Base-by-base conservation (phyloP, 1,140 invertebrate species). In the Pollicipes pollicipes region DNA sequence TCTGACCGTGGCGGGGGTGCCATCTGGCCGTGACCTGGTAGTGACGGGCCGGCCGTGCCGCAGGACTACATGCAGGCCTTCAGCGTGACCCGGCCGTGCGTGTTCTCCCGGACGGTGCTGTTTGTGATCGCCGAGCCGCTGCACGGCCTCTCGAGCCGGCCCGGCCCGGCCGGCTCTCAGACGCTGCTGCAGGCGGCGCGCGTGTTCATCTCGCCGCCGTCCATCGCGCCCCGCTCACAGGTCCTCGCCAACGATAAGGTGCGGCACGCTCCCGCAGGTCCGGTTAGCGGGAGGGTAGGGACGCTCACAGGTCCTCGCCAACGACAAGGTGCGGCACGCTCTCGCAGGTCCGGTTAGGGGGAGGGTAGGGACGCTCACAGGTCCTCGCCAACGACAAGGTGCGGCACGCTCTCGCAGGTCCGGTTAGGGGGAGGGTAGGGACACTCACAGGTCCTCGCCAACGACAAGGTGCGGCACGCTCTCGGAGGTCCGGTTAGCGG, bases 31-130 rank as follows among this genome's bases (percentile, higher is more conserved):
- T n/a, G n/a, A n/a, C n/a, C n/a, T n/a, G n/a, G n/a, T n/a, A n/a
- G n/a, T n/a, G n/a, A n/a, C n/a, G n/a, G n/a, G n/a, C n/a, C n/a
- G n/a, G n/a, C n/a, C n/a, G n/a, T n/a, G n/a, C 45, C 21, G 45
- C 45, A 58, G 45, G 45, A 58, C 45, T 58, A 58, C 45, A 58
- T 97, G 79, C 88, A 92, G 77, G 90, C 96, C 77, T 96, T 97
- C 78, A 93, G 90, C 77, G 88, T 90, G 77, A 86, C 83, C 45
- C 85, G 88, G 71, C 92, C 94, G 0, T 97, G 95, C 81, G 91
- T 98, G 72, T 82, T 97, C n/a, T 95, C 94, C 0, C 84, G 95
- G 73, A 96, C 93, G 32, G 86, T 96, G 69, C 79, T 96, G 30
- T 67, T 79, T 93, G 30, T 93, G 91, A 78, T 80, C 89, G 70